Evolutionary conservation across 2,113 vertebrate genomes (phyloP).

Genomic region (Centrocercus urophasianus): DNA sequence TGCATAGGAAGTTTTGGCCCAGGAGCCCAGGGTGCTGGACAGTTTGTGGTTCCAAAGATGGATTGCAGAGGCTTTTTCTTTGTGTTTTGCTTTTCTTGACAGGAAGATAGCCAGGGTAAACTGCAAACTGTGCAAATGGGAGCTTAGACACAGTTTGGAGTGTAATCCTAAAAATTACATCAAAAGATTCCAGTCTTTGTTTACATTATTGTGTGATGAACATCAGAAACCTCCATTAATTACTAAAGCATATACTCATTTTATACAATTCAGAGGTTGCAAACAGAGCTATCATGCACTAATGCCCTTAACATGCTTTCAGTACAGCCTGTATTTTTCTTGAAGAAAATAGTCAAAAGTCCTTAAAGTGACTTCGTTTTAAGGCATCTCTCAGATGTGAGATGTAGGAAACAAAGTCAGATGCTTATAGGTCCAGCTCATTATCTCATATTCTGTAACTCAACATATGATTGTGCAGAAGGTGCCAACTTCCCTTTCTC

Average conservation of each 20-base stretch:
- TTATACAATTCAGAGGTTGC: background rate
- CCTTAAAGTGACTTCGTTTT: background rate
- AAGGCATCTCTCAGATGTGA: background rate
- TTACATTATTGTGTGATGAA: background rate
- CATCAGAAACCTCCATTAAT: background rate
- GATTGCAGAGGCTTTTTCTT: background rate
- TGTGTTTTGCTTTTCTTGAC: background rate
- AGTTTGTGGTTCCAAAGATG: background rate
- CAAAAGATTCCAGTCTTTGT: background rate
- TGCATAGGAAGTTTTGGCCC: background rate
- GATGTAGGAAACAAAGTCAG: background rate
- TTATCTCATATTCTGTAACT: background rate
- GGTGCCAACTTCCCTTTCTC: background rate
- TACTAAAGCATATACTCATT: background rate
- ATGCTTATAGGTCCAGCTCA: fast-evolving
- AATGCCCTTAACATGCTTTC: background rate
- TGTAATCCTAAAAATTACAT: background rate
- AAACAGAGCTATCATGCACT: background rate
- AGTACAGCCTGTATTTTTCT: background rate
- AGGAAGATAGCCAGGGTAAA: background rate
- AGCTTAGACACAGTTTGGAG: background rate
- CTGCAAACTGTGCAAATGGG: background rate
- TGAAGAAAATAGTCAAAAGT: background rate
- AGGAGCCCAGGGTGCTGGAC: background rate
- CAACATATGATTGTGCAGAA: background rate